Evolutionary conservation across 2,797 vertebrate species (phyloP).

Genomic region (Mallotus villosus): DNA sequence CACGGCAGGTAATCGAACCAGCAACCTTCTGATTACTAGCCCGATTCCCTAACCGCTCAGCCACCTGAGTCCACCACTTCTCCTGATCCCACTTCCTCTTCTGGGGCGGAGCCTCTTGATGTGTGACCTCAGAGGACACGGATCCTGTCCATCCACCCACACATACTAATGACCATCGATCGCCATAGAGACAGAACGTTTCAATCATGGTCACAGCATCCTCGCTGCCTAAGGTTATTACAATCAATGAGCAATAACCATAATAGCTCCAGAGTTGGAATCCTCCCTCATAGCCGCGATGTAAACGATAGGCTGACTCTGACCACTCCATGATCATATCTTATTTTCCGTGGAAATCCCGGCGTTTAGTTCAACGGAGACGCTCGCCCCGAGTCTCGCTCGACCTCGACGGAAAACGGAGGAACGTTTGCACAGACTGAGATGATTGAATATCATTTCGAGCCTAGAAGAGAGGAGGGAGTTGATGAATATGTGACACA

Average conservation of each 20-base stretch:
- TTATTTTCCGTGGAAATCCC: slow-evolving; percentile 1
- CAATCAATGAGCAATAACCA: slow-evolving; percentile 64
- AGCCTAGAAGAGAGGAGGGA: slow-evolving; percentile 32
- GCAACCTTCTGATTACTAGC: too few relatives aligned
- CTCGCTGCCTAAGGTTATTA: slow-evolving; percentile 47
- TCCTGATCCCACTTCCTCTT: too few relatives aligned
- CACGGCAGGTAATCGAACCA: too few relatives aligned
- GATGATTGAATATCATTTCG: slow-evolving; percentile 37
- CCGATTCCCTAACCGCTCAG: too few relatives aligned
- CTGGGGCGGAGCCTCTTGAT: too few relatives aligned
- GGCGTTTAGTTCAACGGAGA: background rate
- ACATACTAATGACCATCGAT: slow-evolving; percentile 55
- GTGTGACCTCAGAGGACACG: background rate
- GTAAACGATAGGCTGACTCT: slow-evolving; percentile 33
- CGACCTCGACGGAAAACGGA: slow-evolving; percentile 27
- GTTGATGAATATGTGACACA: slow-evolving; percentile 67
- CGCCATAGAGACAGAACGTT: slow-evolving; percentile 47
- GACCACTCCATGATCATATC: slow-evolving; percentile 20
- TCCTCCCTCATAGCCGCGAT: slow-evolving; percentile 45
- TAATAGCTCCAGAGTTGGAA: slow-evolving; percentile 56
- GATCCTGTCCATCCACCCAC: background rate
- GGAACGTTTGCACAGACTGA: slow-evolving; percentile 45
- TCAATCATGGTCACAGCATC: slow-evolving; percentile 54
- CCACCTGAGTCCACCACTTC: too few relatives aligned
- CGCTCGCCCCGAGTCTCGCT: background rate